Evolutionary conservation across 2,888 invertebrate genomes (phyloP).

Genomic region (Ornithoptera alexandrae): DNA sequence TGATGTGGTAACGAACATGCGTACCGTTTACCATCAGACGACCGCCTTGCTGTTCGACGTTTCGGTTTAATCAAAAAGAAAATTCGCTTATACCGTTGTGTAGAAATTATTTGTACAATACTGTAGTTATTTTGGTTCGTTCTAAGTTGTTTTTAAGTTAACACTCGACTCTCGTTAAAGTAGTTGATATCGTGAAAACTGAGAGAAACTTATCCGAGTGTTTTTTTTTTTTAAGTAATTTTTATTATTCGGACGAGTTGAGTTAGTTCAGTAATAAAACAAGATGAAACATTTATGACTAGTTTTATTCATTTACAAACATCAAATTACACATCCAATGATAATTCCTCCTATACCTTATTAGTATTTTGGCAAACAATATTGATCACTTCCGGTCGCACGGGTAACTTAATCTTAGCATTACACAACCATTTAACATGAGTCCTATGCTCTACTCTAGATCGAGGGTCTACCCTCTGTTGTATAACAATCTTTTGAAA

Average conservation of each 20-base stretch:
- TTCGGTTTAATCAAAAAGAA: no score
- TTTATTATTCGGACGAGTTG: not conserved
- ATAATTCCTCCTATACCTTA: constrained; percentile 45
- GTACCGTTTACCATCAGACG: no score
- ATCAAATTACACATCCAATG: constrained; percentile 64
- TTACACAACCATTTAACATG: constrained; percentile 42
- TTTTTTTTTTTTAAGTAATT: not conserved
- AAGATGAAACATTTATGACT: constrained; percentile 52
- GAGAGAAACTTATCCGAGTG: not conserved
- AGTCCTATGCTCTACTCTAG: not conserved
- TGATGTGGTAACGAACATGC: no score
- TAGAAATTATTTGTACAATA: not conserved
- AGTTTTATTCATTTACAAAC: constrained; percentile 67
- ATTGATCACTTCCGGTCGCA: constrained; percentile 46
- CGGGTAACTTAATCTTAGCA: constrained; percentile 35
- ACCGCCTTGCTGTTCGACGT: no score
- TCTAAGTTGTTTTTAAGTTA: not conserved
- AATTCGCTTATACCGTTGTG: no score
- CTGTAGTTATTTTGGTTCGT: not conserved
- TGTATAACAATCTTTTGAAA: not conserved
- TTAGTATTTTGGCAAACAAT: constrained; percentile 60
- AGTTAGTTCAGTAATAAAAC: constrained; percentile 30
- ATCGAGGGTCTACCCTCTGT: not conserved
- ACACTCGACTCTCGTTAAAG: no score
- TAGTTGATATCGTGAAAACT: not conserved